Evolutionary conservation across 2,113 vertebrate species (phyloP), one percentile per base, ranked within the genome.

Genomic region (Meles meles): DNA sequence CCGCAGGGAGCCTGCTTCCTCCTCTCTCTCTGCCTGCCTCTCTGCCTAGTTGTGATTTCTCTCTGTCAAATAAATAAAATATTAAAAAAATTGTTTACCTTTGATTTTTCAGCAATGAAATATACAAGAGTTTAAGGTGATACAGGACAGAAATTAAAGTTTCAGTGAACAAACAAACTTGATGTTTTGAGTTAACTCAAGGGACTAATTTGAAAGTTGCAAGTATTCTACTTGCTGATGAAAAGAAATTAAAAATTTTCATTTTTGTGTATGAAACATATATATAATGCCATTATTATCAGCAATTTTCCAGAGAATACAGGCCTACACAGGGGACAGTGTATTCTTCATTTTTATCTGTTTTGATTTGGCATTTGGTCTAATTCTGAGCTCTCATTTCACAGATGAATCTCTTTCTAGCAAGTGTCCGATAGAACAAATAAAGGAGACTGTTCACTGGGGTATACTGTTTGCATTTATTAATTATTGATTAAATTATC

Each of bases 401-500:
- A 74, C 83, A 59, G 37, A 87, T 65, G 7, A 93, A 84, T 79
- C 13, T 93, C 20, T 82, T 81, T 87, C 44, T 71, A 87, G 29
- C 23, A 67, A 88, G 11, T 14, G n/a, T 39, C 34, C 76, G 65
- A 80, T 20, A 84, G 11, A 93, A 12, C 9, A 49, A 49, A 14
- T 6, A 96, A 90, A 83, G 37, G 81, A 86, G 47, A 59, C 21
- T 94, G 14, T 84, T n/a, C 23, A 17, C 6, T 37, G 14, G 42
- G 57, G 7, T 74, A 76, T 88, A 69, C 67, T 74, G 39, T 76
- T 97, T 34, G 67, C 27, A 93, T 91, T 88, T 97, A 88, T 74
- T 93, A 97, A 84, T 37, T 14, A 84, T 59, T 91, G 34, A 12
- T 88, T 88, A 90, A 95, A 90, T 88, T 84, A 61, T 91, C 61